Conservation (phyloP, 2,888 invertebrate genomes). For the Eilema griseolum region DNA sequence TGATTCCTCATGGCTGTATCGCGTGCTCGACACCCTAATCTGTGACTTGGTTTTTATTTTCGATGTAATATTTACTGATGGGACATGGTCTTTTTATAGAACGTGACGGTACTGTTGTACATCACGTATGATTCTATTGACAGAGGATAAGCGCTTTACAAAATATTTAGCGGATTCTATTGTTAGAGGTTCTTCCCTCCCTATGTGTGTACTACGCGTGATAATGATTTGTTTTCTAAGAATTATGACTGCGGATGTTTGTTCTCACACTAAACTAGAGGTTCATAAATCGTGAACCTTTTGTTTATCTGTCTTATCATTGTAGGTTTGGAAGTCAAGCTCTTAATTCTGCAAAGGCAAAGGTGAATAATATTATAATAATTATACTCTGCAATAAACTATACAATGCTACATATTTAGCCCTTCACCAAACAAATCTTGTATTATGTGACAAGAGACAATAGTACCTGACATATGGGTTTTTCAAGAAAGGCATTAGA, state of each 20-base stretch:
- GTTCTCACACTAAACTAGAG: background rate
- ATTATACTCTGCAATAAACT: too few species aligned
- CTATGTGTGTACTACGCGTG: background rate
- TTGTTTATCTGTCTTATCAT: too few species aligned
- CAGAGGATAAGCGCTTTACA: background rate
- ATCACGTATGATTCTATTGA: background rate
- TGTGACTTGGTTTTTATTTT: constrained; percentile 12
- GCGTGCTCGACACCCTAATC: constrained; percentile 29
- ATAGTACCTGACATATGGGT: too few species aligned
- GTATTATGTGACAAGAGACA: too few species aligned
- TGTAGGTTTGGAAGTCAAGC: too few species aligned
- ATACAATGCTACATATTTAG: too few species aligned
- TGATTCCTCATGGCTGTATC: constrained; percentile 37
- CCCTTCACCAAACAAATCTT: too few species aligned
- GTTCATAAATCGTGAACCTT: too few species aligned
- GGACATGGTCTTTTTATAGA: background rate
- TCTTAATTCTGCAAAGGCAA: too few species aligned
- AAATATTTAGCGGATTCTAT: too few species aligned
- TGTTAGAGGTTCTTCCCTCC: background rate
- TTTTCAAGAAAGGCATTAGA: too few species aligned
- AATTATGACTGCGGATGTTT: background rate
- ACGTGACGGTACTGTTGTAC: background rate
- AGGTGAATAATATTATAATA: too few species aligned
- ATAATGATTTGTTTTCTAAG: background rate
- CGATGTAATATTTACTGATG: constrained; percentile 16